phyloP scores from a whole-genome alignment of 1,140 invertebrate species.

The Brachionus asplanchnoidis region DNA sequence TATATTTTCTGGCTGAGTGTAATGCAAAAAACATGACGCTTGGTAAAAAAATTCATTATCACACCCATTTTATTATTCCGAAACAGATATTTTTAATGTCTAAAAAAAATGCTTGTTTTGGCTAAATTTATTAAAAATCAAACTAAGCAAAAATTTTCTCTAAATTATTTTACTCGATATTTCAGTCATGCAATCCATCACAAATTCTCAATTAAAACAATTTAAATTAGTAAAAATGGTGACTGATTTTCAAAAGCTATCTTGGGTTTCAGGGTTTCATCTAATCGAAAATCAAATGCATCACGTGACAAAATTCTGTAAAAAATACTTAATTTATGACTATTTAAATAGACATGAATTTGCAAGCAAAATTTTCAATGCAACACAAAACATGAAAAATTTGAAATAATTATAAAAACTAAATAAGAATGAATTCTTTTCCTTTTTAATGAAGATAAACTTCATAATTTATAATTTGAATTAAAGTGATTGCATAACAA shows the following conservation, averaged over 20 bases:
- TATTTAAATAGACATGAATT: neutral
- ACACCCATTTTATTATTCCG: neutral
- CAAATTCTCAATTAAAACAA: neutral
- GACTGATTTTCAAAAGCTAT: no score
- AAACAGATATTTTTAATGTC: neutral
- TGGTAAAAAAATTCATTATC: neutral
- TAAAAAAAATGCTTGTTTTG: neutral
- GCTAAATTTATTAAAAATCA: neutral
- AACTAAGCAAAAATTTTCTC: neutral
- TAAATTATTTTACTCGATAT: neutral
- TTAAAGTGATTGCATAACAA: neutral
- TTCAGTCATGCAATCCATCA: neutral
- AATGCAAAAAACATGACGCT: neutral
- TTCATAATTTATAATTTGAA: neutral
- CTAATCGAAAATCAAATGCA: neutral
- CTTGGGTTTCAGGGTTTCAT: no score
- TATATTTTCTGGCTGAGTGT: neutral
- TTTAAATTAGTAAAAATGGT: no score
- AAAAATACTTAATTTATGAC: neutral
- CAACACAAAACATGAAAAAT: neutral
- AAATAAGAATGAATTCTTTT: neutral
- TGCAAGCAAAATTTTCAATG: neutral
- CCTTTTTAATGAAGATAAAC: neutral
- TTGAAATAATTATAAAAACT: constrained; percentile 1
- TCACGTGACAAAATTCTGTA: neutral